Evolutionary conservation across 2,888 invertebrate species (phyloP), one percentile per base, ranked within the genome.

Genomic region (Cosmorhoe ocellata): DNA sequence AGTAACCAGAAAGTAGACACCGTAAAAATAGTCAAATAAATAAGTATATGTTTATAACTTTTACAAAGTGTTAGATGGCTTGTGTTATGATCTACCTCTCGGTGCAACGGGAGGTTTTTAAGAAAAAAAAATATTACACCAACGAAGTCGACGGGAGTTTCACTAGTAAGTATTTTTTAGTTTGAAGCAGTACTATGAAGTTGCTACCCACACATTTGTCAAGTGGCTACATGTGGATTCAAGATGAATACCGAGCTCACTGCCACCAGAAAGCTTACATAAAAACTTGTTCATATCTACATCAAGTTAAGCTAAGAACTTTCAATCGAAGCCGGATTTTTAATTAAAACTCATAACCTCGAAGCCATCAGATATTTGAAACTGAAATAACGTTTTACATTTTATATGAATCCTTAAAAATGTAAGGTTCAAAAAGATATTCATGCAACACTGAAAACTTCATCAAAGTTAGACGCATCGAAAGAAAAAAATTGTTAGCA

Each of bases 191-290:
- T 32, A n/a, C n/a, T n/a, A n/a, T n/a, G n/a, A n/a, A n/a, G n/a
- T n/a, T n/a, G n/a, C 53, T 7, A 4, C 11, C 44, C 36, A 52
- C 46, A 38, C 40, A 38, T 51, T 42, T 54, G 53, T 65, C 56
- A 64, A 69, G 66, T 62, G 60, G 58, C 13, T 61, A 66, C 74
- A 74, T 64, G 49, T 74, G 75, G 66, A 50, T 36, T 47, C 63
- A 69, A 62, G 46, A 64, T 68, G 66, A 65, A 64, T 58, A 49
- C 30, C 40, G 32, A 36, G 42, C 46, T 18, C 7, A 46, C 30
- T 31, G 38, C 38, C 58, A 39, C 46, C 45, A 58, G 39, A 55
- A 45, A 50, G 55, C 54, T 34, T 30, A 51, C 42, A 45, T 48
- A 57, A 64, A 58, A 57, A 46, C 42, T 46, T 45, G 34, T 44